A percentile compares a stretch with the other conserved stretches of the same genome.
phyloP scores from a whole-genome alignment of 2,888 invertebrate species.

The Synanthedon formicaeformis region DNA sequence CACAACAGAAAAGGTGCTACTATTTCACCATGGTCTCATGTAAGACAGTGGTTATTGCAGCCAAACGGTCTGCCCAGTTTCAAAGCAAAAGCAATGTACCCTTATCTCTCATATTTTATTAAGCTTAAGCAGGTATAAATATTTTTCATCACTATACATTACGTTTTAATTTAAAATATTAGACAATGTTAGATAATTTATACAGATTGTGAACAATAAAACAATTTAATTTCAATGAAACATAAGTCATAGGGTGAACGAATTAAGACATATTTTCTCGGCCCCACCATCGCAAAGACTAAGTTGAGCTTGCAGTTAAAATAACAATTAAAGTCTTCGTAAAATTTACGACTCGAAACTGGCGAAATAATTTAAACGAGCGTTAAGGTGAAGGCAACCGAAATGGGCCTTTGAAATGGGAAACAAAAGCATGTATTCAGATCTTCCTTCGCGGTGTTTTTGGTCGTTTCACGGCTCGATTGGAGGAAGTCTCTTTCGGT shows the following conservation, averaged over 20 bases:
- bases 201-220: conserved; percentile 17
- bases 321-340: conserved; percentile 69
- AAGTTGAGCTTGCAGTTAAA: conserved; percentile 68
- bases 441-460: conserved; percentile 38
- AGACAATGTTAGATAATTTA: conserved; percentile 19
- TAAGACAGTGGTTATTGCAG: too few relatives aligned
- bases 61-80: too few relatives aligned
- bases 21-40: too few relatives aligned
- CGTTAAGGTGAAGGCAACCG: conserved; percentile 43
- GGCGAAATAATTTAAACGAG: conserved; percentile 64
- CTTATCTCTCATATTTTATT: background rate
- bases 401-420: conserved; percentile 53
- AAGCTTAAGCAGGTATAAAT: background rate
- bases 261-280: conserved; percentile 67
- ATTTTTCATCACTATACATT: conserved; percentile 6
- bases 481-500: conserved; percentile 31
- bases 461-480: conserved; percentile 43
- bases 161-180: background rate
- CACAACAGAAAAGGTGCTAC: too few relatives aligned
- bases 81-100: too few relatives aligned
- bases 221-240: conserved; percentile 43
- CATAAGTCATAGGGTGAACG: conserved; percentile 62
- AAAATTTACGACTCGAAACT: conserved; percentile 68
- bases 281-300: conserved; percentile 40
- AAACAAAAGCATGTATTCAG: conserved; percentile 59